phyloP scores from a whole-genome alignment of 2,797 vertebrate genomes.

The Microctenopoma steveboyesi region DNA sequence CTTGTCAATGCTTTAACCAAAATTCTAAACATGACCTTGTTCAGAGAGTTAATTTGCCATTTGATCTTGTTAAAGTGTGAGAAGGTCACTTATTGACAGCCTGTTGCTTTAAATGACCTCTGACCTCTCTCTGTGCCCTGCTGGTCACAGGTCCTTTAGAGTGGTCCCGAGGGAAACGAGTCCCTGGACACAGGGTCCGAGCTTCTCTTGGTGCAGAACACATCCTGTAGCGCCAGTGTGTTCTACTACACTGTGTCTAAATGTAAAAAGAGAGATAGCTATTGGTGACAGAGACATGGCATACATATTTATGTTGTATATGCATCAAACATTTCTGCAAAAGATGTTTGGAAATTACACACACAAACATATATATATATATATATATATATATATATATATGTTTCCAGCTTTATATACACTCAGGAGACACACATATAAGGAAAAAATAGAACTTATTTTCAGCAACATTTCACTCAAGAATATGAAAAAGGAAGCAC shows the following conservation, averaged over 20 bases:
- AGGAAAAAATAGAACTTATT: slow-evolving; percentile 23
- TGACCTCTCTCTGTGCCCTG: slow-evolving; percentile 60
- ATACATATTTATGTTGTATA: slow-evolving; percentile 62
- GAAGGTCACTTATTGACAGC: slow-evolving; percentile 56
- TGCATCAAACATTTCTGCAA: slow-evolving; percentile 56
- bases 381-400: slow-evolving; percentile 1
- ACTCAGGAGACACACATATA: slow-evolving; percentile 43
- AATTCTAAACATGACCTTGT: slow-evolving; percentile 27
- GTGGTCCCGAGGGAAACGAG: slow-evolving; percentile 67
- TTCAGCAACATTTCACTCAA: slow-evolving; percentile 57
- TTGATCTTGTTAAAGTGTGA: slow-evolving; percentile 51
- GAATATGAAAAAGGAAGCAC: slow-evolving; percentile 55
- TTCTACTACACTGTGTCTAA: slow-evolving; percentile 15
- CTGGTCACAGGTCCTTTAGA: slow-evolving; percentile 68
- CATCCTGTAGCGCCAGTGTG: slow-evolving; percentile 24
- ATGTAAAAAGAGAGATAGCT: slow-evolving; percentile 43
- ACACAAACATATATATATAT: too few species aligned
- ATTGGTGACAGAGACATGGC: slow-evolving; percentile 50
- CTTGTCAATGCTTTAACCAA: slow-evolving; percentile 13
- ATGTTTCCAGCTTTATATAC: slow-evolving; percentile 29
- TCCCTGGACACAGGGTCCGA: slow-evolving; percentile 45
- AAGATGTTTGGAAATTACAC: slow-evolving; percentile 15
- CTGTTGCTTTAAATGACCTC: slow-evolving; percentile 52
- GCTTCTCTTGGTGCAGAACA: slow-evolving; percentile 15
- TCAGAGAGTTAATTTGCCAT: slow-evolving; percentile 45